A percentile compares a stretch with the other conserved stretches of the same genome.
Evolutionary conservation across 2,113 vertebrate genomes (phyloP).

Genomic region (Rutilus rutilus): DNA sequence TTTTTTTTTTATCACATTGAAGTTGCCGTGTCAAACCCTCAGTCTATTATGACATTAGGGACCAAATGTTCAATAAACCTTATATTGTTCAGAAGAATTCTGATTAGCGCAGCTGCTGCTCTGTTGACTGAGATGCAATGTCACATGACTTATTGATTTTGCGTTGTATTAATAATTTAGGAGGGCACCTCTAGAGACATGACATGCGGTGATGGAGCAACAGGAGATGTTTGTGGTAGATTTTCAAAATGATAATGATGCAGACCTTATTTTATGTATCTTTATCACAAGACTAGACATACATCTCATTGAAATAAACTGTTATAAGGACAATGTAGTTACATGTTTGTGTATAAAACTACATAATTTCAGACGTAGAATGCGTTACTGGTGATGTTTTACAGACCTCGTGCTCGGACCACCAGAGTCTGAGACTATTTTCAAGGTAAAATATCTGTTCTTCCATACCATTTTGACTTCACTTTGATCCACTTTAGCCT

Average conservation of each 20-base stretch:
- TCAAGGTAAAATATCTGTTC: background rate
- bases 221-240: slow-evolving; percentile 9
- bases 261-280: background rate
- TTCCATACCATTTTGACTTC: background rate
- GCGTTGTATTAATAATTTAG: slow-evolving; percentile 11
- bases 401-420: background rate
- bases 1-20: background rate
- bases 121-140: slow-evolving; percentile 36
- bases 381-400: background rate
- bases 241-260: background rate
- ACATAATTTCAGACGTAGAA: background rate
- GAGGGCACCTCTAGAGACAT: background rate
- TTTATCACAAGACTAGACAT: too few species aligned
- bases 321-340: background rate
- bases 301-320: background rate
- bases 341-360: background rate
- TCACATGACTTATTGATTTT: slow-evolving; percentile 71
- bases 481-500: background rate
- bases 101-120: slow-evolving; percentile 36
- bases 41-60: slow-evolving; percentile 1
- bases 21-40: background rate
- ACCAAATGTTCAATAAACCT: background rate
- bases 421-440: background rate
- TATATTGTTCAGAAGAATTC: background rate
- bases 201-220: background rate